Evolutionary conservation across 2,797 vertebrate species (phyloP), one percentile per base, ranked within the genome.

Genomic region (Oreortyx pictus): DNA sequence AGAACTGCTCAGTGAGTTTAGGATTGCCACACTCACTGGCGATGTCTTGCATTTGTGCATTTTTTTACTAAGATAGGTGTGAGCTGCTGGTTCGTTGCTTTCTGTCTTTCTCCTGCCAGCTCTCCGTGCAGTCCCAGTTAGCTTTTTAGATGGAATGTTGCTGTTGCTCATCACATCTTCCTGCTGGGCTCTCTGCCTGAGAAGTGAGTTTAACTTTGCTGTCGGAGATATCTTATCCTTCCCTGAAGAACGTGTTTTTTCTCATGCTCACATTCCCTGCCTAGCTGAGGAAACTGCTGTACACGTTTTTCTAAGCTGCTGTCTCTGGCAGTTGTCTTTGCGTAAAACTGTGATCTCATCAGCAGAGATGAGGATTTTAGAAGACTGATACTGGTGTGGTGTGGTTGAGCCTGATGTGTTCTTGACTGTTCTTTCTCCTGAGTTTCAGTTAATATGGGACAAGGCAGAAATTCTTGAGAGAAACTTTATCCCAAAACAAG

Each of bases 201-300:
- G 44, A 52, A 54, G 2, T 3, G 0, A 13, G 3, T 24, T 44
- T 23, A 39, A 1, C 70, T 81, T 5, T 9, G 2, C 31, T 27
- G 49, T 8, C 39, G 54, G 65, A 59, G 59, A 17, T 68, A 24
- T 72, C 54, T 67, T 16, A 11, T 59, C 35, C 19, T 79, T 39
- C 66, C 12, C 41, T 39, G 17, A 25, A 77, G 41, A 15, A 13
- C 14, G 8, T 25, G 2, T 27, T 16, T 46, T 39, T 17, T 83
- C 37, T 49, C 23, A 14, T 9, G 33, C 27, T 65, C 6, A 1
- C 10, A 0, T 23, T 60, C 20, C 50, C 19, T n/a, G 1, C 22
- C 24, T 37, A 33, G 8, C 41, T 20, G 27, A 39, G 39, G 2
- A 7, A 5, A 35, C 50, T 23, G 43, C 60, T 46, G 24, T 17